Evolutionary conservation across 1,140 invertebrate species (phyloP), one percentile per base, ranked within the genome.

Genomic region (Drosophila obscura): DNA sequence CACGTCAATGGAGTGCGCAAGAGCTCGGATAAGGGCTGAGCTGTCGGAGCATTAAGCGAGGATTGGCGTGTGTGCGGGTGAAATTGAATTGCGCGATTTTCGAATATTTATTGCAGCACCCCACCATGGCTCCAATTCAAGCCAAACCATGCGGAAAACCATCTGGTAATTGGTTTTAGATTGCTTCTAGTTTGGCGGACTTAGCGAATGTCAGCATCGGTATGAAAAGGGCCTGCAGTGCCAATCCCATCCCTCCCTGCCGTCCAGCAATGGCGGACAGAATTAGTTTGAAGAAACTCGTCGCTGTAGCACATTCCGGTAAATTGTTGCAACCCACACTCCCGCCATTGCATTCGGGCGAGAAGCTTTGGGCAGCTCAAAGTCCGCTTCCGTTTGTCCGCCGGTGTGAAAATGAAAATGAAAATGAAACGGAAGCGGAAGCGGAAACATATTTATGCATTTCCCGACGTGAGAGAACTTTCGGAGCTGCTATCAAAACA

Each of bases 381-480:
- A 60, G 45, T 22, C 26, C 39, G 26, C 28, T 50, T 60, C 45
- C 57, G 46, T 19, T 4, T 39, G 52, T 26, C 41, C 39, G 46
- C 53, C 24, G n/a, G 8, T 57, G 49, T 28, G 52, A 59, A 58
- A 74, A 61, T 64, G 67, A 57, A 19, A 19, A 19, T 19, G 19
- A 19, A 58, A 74, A 61, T 64, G 67, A 57, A 19, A 19, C 1
- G 1, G 19, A 19, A 19, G 19, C 19, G 19, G 19, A 19, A 71
- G 59, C 52, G 63, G 69, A 77, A 79, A 68, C 62, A 73, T 79
- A 73, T 79, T 79, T 79, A 79, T 79, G 73, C 77, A 79, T 79
- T 79, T 79, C 24, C 59, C 64, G 56, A 48, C 50, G 55, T 61
- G 62, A 59, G 48, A 72, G 73, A 79, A 79, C 73, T 79, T 79